A percentile compares a stretch with the other conserved stretches of the same genome.
Evolutionary conservation across 2,113 vertebrate genomes (phyloP).

Genomic region (Pampusana beccarii): DNA sequence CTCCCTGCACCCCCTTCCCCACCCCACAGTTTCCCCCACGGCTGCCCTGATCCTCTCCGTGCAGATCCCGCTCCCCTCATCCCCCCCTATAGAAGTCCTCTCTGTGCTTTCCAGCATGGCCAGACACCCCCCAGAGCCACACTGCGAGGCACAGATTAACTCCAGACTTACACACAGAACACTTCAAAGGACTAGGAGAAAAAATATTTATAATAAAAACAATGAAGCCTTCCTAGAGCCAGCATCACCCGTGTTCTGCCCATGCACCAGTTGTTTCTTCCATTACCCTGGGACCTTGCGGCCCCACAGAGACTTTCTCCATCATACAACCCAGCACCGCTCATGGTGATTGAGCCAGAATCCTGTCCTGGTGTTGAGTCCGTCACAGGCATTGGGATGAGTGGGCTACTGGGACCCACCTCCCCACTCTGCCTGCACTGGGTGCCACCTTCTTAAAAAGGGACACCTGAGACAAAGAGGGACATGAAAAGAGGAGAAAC

Average conservation of each 20-base stretch:
- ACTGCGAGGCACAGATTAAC: background rate
- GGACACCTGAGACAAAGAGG: background rate
- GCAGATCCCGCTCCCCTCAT: fast-evolving
- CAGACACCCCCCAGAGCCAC: background rate
- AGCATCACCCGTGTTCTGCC: background rate
- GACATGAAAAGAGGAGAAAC: background rate
- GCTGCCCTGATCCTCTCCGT: background rate
- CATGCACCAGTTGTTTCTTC: fast-evolving
- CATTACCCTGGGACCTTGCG: fast-evolving
- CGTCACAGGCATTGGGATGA: fast-evolving
- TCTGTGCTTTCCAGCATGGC: fast-evolving
- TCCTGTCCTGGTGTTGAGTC: fast-evolving
- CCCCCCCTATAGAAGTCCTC: background rate
- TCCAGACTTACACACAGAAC: background rate
- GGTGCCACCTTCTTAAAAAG: background rate
- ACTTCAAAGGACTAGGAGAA: background rate
- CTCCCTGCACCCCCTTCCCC: no score
- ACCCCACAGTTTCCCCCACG: fast-evolving
- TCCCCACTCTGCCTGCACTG: background rate
- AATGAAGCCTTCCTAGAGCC: background rate
- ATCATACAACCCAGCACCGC: background rate
- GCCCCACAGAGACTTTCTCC: fast-evolving
- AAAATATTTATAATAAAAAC: conserved; percentile 7
- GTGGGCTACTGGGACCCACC: fast-evolving
- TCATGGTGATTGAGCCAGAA: background rate